Base-by-base conservation (phyloP, 2,113 vertebrate species). In the Bucco capensis region DNA sequence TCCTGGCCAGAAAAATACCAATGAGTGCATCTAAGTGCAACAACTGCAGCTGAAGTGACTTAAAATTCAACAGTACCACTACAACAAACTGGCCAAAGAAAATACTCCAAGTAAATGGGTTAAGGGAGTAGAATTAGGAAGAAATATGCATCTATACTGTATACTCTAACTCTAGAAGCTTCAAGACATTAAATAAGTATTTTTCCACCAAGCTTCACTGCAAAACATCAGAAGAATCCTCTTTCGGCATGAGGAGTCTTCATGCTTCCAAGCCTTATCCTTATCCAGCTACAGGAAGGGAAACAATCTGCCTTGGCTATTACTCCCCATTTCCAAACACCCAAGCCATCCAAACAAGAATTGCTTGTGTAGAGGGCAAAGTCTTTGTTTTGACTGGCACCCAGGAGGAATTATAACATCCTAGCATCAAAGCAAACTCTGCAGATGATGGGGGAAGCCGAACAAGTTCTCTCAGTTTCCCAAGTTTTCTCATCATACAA, bases 311-410 rank as follows among this genome's bases (percentile, higher is more conserved):
- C 27, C 71, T 91, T 78, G 71, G 92, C 90, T 95, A 94, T 94
- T 73, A 94, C 86, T 93, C 86, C 72, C 50, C 83, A 49, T 90
- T 95, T 96, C 93, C 87, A 89, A 94, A 95, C 19, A 94, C 61
- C 91, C 58, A 95, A 95, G 56, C 86, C 83, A 91, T 90, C 83
- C 90, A 90, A 93, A 95, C 83, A 90, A 94, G 94, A 94, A 77
- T 83, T 84, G 87, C 66, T 92, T 96, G 94, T 92, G 60, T 33
- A 84, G 80, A 77, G 79, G 86, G 82, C 87, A 94, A 94, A 89
- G 89, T 67, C 89, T 92, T 92, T 96, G 94, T 96, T 96, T 96
- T 95, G 93, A 88, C 74, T 96, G 91, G 88, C 95, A 93, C 58
- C 46, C 61, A 74, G 67, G 51, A 77, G 64, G 57, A 92, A 79